Conservation (phyloP, 1,140 invertebrate genomes). For the Meloidogyne chitwoodi region DNA sequence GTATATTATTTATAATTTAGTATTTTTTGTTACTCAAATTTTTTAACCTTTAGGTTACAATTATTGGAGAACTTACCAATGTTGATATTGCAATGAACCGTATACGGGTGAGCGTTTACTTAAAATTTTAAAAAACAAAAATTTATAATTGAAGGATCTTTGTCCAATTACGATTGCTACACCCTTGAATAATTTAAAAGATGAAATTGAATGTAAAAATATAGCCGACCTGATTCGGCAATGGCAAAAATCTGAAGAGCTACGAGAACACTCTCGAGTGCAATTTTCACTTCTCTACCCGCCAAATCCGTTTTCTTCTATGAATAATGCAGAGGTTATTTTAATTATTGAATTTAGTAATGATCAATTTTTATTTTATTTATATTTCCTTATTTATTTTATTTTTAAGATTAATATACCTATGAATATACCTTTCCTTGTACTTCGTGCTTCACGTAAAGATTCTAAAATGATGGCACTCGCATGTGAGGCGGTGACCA, state of each 20-base stretch:
- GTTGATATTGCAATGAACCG: slow-evolving; percentile 25
- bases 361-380: not conserved
- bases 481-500: slow-evolving; percentile 19
- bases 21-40: not conserved
- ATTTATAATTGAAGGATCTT: slow-evolving; percentile 21
- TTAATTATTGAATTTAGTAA: too few relatives aligned
- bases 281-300: slow-evolving; percentile 21
- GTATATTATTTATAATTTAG: not conserved
- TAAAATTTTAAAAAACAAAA: slow-evolving; percentile 16
- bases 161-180: slow-evolving; percentile 33
- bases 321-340: not conserved
- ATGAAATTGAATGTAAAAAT: slow-evolving; percentile 18
- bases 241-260: slow-evolving; percentile 7
- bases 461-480: slow-evolving; percentile 1
- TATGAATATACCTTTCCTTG: slow-evolving; percentile 7
- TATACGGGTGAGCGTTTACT: slow-evolving; percentile 27
- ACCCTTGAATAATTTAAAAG: slow-evolving; percentile 20
- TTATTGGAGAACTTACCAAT: slow-evolving; percentile 23
- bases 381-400: not conserved
- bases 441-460: slow-evolving; percentile 26
- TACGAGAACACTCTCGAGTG: slow-evolving; percentile 11
- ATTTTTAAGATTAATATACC: not conserved
- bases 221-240: slow-evolving; percentile 1
- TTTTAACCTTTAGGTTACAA: slow-evolving; percentile 26
- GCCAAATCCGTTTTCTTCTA: slow-evolving; percentile 3